These are phyloP conservation scores for Pogonocherus hispidulus DNA, from an alignment of 2,888 invertebrate genomes.

Conservation along the genomic window DNA sequence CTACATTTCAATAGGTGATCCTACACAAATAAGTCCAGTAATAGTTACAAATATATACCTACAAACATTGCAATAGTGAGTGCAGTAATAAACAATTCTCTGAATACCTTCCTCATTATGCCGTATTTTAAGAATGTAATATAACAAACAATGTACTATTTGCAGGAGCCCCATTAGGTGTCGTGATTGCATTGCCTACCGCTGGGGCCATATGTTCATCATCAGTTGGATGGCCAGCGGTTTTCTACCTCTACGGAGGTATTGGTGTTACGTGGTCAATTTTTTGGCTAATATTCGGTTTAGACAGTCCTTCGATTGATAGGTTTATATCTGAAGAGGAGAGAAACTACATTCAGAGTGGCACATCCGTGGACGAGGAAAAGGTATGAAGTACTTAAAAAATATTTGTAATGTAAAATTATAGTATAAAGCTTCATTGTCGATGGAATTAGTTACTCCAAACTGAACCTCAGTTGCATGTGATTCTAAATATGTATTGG, in stretches of 20 bases:
- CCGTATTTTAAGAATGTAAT: neutral
- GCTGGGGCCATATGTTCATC: constrained; percentile 81
- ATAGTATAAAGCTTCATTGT: too few species aligned
- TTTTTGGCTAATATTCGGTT: constrained; percentile 75
- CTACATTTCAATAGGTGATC: too few species aligned
- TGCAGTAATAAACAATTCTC: too few species aligned
- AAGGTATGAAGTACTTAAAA: constrained; percentile 70
- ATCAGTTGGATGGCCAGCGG: constrained; percentile 81
- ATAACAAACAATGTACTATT: neutral
- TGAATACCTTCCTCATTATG: too few species aligned
- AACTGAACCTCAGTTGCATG: too few species aligned
- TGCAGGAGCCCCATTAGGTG: constrained; percentile 78
- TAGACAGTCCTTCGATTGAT: constrained; percentile 76
- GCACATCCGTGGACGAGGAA: constrained; percentile 71
- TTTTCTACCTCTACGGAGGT: constrained; percentile 82
- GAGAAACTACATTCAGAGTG: constrained; percentile 74
- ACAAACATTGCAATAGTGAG: too few species aligned
- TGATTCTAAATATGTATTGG: too few species aligned
- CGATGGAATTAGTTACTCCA: too few species aligned
- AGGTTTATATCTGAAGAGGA: constrained; percentile 76
- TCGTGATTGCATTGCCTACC: constrained; percentile 80
- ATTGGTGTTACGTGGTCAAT: constrained; percentile 76
- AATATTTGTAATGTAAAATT: too few species aligned
- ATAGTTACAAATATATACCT: too few species aligned
- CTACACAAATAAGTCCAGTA: too few species aligned